Conservation (phyloP, 2,113 vertebrate species). For the Semnornis frantzii region DNA sequence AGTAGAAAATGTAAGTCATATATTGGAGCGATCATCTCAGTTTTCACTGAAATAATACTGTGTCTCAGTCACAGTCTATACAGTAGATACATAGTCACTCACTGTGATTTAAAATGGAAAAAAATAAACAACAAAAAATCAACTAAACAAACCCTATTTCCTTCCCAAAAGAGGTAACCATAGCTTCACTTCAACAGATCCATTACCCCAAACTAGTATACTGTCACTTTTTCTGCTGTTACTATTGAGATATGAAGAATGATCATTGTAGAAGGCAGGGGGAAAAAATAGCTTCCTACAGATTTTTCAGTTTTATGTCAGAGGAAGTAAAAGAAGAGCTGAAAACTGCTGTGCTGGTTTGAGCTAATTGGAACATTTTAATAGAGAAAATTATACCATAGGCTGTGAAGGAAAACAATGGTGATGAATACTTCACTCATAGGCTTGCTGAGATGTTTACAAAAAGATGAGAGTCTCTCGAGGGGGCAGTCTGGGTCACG, state of each 20-base stretch:
- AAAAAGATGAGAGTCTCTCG: no score
- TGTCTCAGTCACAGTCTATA: background rate
- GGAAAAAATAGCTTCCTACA: background rate
- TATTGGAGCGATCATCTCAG: background rate
- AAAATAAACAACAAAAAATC: background rate
- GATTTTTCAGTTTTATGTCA: background rate
- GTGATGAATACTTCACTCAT: no score
- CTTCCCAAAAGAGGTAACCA: background rate
- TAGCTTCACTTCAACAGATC: background rate
- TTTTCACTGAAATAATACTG: background rate
- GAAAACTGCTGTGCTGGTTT: no score
- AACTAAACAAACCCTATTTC: background rate
- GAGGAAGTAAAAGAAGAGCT: background rate
- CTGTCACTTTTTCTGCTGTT: background rate
- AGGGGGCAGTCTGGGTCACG: no score
- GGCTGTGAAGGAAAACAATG: no score
- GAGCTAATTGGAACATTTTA: no score
- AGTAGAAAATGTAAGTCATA: background rate
- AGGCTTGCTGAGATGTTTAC: no score
- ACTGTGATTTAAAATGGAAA: background rate
- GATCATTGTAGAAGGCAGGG: background rate
- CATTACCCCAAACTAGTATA: background rate
- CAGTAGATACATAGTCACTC: background rate
- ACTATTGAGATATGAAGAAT: background rate
- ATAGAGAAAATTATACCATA: no score